phyloP scores from a whole-genome alignment of 1,140 invertebrate genomes.

The Cotesia glomerata region DNA sequence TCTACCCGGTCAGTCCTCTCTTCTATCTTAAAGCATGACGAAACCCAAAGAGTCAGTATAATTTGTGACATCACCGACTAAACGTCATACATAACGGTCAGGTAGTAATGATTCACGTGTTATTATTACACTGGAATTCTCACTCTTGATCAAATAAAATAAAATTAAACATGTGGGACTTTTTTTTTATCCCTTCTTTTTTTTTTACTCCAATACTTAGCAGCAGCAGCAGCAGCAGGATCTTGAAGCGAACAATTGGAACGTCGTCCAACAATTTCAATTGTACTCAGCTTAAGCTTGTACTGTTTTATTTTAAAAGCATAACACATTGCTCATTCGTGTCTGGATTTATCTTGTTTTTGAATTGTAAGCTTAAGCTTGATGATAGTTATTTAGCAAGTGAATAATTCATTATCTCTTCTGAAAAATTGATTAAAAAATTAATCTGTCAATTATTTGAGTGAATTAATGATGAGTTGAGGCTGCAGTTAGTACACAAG shows the following conservation, averaged over 20 bases:
- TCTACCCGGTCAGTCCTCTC: constrained; percentile 16
- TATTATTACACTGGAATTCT: constrained; percentile 36
- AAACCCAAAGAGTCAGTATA: not conserved
- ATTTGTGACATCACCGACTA: constrained; percentile 19
- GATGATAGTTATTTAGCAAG: no score
- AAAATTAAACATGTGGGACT: no score
- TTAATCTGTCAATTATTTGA: constrained; percentile 37
- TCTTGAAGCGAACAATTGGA: not conserved
- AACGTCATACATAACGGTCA: constrained; percentile 28
- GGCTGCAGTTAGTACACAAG: constrained; percentile 18
- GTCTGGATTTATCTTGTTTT: no score
- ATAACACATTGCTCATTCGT: no score
- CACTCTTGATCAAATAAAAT: not conserved
- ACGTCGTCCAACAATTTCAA: no score
- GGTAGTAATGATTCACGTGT: constrained; percentile 36
- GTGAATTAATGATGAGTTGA: constrained; percentile 32
- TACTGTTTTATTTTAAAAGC: no score
- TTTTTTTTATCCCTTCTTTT: not conserved
- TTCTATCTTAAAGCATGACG: constrained; percentile 21
- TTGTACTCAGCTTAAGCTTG: no score
- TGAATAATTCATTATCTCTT: no score
- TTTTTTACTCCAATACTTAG: not conserved
- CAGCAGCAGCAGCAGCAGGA: no score
- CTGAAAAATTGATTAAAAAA: constrained; percentile 10
- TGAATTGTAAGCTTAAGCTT: no score